Evolutionary conservation across 1,140 invertebrate genomes (phyloP).

Genomic region (Listronotus bonariensis): DNA sequence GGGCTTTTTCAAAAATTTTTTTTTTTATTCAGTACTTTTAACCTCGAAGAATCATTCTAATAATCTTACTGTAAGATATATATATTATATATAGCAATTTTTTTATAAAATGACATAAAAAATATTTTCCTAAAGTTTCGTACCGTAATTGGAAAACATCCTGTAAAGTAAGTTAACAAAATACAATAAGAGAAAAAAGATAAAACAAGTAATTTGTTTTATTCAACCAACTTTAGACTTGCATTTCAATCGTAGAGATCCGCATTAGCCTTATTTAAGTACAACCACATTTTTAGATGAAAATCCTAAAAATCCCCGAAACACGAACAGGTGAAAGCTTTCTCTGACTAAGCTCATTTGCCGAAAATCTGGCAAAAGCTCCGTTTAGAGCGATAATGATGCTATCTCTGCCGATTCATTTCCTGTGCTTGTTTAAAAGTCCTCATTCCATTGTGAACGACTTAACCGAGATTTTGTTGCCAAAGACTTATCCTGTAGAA

Average conservation of each 20-base stretch:
- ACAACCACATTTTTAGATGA: constrained; percentile 25
- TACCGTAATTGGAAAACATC: too few relatives aligned
- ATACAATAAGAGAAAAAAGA: too few relatives aligned
- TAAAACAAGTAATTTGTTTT: too few relatives aligned
- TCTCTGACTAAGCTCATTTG: constrained; percentile 30
- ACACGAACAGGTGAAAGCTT: constrained; percentile 31
- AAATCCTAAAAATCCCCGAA: constrained; percentile 13
- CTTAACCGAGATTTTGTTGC: constrained; percentile 11
- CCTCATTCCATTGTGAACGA: constrained; percentile 13
- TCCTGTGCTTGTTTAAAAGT: constrained; percentile 33
- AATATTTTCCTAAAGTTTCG: too few relatives aligned
- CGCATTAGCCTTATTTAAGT: constrained; percentile 28
- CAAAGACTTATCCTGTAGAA: constrained; percentile 6
- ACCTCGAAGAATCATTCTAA: too few relatives aligned
- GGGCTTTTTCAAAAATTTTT: too few relatives aligned
- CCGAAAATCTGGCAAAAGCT: constrained; percentile 31
- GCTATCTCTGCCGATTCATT: constrained; percentile 37
- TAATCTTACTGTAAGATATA: too few relatives aligned
- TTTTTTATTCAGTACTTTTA: too few relatives aligned
- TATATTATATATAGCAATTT: too few relatives aligned
- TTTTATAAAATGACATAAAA: too few relatives aligned
- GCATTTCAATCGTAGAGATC: not conserved
- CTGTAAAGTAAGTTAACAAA: too few relatives aligned
- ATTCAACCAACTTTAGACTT: too few relatives aligned
- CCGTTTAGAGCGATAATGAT: constrained; percentile 33